A percentile compares a stretch with the other conserved stretches of the same genome.
phyloP scores from a whole-genome alignment of 2,888 invertebrate genomes.

The Rhimphoctona megacephalus region DNA sequence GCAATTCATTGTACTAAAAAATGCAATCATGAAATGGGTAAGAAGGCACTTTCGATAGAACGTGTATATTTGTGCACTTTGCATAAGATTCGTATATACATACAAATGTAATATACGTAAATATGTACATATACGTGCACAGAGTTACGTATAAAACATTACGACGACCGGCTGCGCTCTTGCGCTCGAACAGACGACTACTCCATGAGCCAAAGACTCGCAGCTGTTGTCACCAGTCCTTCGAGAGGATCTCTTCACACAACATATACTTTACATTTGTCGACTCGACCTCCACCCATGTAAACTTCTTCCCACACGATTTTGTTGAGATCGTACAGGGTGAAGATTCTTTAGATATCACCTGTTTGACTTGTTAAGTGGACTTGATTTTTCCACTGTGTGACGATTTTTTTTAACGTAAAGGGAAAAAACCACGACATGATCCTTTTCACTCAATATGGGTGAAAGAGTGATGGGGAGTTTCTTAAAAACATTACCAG shows the following conservation, averaged over 20 bases:
- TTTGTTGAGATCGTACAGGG: conserved; percentile 2
- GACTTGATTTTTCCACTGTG: neutral
- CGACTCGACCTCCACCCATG: conserved; percentile 32
- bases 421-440: neutral
- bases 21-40: no score
- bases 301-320: conserved; percentile 31
- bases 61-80: no score
- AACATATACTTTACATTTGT: conserved; percentile 50
- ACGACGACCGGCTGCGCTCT: conserved; percentile 65
- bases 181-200: conserved; percentile 48
- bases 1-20: no score
- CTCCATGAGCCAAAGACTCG: conserved; percentile 36
- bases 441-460: no score
- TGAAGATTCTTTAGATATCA: conserved; percentile 15
- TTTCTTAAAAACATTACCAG: neutral
- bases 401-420: neutral
- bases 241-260: conserved; percentile 52
- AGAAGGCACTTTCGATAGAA: no score
- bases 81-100: no score
- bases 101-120: no score
- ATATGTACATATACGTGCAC: neutral
- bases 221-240: conserved; percentile 66
- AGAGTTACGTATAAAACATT: conserved; percentile 40
- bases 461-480: neutral
- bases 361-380: conserved; percentile 18